These are phyloP conservation scores for Drosophila watanabei DNA, from an alignment of 1,140 invertebrate genomes.

Conservation along the genomic window DNA sequence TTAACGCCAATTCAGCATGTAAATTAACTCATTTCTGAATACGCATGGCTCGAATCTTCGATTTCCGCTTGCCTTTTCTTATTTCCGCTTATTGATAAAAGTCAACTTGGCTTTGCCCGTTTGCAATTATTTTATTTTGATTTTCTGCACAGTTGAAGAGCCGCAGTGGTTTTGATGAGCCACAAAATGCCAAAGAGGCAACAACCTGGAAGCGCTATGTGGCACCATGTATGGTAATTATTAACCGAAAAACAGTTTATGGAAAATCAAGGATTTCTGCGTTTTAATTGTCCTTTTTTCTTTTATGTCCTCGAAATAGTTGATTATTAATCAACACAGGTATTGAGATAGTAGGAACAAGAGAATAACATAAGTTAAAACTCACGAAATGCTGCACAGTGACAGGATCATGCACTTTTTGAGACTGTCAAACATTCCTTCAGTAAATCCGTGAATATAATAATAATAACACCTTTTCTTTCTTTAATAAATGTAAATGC, in stretches of 20 bases:
- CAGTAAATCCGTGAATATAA: background rate
- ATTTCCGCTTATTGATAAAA: slow-evolving; percentile 52
- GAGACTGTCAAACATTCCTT: background rate
- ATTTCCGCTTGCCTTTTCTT: slow-evolving; percentile 46
- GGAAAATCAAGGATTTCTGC: background rate
- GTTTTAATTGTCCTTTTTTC: background rate
- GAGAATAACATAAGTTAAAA: background rate
- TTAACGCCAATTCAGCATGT: slow-evolving; percentile 74
- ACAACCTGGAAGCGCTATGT: slow-evolving; percentile 14
- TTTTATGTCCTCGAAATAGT: background rate
- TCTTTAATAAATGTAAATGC: background rate
- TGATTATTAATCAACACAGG: background rate
- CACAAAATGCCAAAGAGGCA: background rate
- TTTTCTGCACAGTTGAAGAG: slow-evolving; percentile 9
- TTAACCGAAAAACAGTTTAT: slow-evolving; percentile 7
- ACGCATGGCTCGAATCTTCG: slow-evolving; percentile 56
- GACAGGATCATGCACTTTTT: background rate
- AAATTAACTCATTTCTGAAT: slow-evolving; percentile 69
- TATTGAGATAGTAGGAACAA: background rate
- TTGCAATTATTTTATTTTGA: slow-evolving; percentile 22
- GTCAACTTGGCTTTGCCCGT: background rate
- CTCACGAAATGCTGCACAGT: background rate
- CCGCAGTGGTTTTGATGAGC: slow-evolving; percentile 11
- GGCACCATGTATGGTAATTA: slow-evolving; percentile 30
- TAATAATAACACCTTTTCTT: background rate